phyloP scores from a whole-genome alignment of 2,888 invertebrate genomes.

The Melinaea marsaeus region DNA sequence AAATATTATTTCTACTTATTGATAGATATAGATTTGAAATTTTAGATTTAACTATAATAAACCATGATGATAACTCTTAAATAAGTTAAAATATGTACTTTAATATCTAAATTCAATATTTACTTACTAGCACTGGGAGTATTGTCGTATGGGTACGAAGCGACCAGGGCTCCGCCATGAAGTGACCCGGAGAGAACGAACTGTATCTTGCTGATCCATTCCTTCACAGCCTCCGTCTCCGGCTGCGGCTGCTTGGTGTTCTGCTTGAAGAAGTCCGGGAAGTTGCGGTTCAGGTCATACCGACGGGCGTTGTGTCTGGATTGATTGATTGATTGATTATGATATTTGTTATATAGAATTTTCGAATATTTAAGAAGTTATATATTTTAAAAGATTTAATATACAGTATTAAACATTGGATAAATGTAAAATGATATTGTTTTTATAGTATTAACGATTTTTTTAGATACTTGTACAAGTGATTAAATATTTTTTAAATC shows the following conservation, averaged over 20 bases:
- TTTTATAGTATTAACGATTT: too few relatives aligned
- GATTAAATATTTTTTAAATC: too few relatives aligned
- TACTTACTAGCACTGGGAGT: constrained; percentile 93
- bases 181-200: constrained; percentile 96
- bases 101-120: constrained; percentile 12
- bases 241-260: constrained; percentile 93
- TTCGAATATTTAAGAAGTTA: neutral
- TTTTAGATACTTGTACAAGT: too few relatives aligned
- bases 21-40: too few relatives aligned
- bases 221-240: constrained; percentile 96
- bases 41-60: too few relatives aligned
- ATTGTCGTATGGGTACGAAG: constrained; percentile 98
- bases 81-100: too few relatives aligned
- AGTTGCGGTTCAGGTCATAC: constrained; percentile 96
- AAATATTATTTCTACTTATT: too few relatives aligned
- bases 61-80: too few relatives aligned
- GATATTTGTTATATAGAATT: neutral
- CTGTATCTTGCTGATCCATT: constrained; percentile 95
- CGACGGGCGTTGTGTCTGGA: constrained; percentile 90
- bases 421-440: too few relatives aligned
- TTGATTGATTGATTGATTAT: constrained; percentile 21
- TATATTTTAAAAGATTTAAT: too few relatives aligned
- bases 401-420: too few relatives aligned
- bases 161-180: constrained; percentile 96
- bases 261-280: constrained; percentile 95